phyloP scores from a whole-genome alignment of 1,140 invertebrate genomes.

The Kradibia gibbosae region DNA sequence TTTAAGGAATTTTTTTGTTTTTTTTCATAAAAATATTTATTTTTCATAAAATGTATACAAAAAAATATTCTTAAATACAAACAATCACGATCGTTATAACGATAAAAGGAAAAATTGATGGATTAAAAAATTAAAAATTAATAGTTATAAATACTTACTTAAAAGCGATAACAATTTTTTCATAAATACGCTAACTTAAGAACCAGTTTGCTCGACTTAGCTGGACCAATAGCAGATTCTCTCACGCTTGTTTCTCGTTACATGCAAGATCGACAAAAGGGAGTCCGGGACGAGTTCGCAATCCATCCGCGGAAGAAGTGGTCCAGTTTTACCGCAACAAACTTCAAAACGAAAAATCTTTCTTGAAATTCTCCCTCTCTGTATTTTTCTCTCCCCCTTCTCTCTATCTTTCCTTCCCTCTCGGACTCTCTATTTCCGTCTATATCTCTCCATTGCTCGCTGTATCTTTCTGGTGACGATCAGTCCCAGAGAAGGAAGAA shows the following conservation, averaged over 20 bases:
- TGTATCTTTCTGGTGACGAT: not conserved
- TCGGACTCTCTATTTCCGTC: not conserved
- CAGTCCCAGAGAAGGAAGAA: constrained; percentile 24
- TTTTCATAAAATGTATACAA: too few species aligned
- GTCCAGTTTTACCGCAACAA: constrained; percentile 23
- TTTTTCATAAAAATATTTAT: too few species aligned
- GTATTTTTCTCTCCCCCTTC: not conserved
- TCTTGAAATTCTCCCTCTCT: not conserved
- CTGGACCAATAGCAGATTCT: constrained; percentile 44
- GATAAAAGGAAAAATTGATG: too few species aligned
- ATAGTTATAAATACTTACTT: too few species aligned
- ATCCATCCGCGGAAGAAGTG: constrained; percentile 52
- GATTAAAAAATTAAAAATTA: too few species aligned
- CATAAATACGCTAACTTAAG: not conserved
- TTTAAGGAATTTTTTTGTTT: too few species aligned
- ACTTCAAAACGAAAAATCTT: constrained; percentile 36
- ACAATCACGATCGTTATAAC: too few species aligned
- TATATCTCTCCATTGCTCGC: not conserved
- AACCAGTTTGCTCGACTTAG: constrained; percentile 15
- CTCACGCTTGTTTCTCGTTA: constrained; percentile 29
- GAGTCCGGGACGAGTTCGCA: constrained; percentile 18
- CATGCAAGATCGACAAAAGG: constrained; percentile 18
- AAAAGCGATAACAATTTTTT: too few species aligned
- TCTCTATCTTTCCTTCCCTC: not conserved
- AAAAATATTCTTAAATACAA: too few species aligned